phyloP scores from a whole-genome alignment of 2,113 vertebrate species.

The Trinectes maculatus region DNA sequence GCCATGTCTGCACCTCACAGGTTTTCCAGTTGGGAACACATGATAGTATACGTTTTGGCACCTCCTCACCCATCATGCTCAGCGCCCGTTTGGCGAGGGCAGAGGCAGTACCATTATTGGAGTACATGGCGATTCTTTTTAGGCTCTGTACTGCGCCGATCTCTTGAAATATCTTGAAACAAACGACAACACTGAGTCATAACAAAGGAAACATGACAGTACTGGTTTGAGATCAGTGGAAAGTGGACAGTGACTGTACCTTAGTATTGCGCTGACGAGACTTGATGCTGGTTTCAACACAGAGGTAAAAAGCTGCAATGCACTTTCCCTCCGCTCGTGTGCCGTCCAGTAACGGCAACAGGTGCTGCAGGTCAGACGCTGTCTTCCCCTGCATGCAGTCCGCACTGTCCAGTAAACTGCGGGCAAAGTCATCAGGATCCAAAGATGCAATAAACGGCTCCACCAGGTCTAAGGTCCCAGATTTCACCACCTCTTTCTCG shows the following conservation, averaged over 20 bases:
- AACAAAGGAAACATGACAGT: neutral
- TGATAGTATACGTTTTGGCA: constrained; percentile 88
- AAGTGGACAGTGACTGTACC: constrained; percentile 75
- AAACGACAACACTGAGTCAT: neutral
- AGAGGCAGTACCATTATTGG: constrained; percentile 88
- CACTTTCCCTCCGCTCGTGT: constrained; percentile 93
- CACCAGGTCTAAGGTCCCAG: constrained; percentile 94
- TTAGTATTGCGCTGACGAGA: constrained; percentile 92
- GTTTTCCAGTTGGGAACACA: constrained; percentile 95
- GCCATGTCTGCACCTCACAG: constrained; percentile 92
- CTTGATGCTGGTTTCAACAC: constrained; percentile 92
- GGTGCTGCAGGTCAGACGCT: constrained; percentile 90
- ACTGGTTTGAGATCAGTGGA: no score
- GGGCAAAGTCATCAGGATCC: constrained; percentile 89
- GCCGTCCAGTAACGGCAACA: constrained; percentile 92
- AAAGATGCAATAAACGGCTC: constrained; percentile 95
- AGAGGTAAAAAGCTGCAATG: constrained; percentile 95
- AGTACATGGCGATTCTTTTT: constrained; percentile 94
- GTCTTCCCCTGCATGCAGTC: constrained; percentile 92
- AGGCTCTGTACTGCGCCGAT: constrained; percentile 95
- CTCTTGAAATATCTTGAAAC: constrained; percentile 92
- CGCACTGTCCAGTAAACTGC: constrained; percentile 85
- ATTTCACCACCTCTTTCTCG: constrained; percentile 95
- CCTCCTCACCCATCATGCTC: constrained; percentile 89
- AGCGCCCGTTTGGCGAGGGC: constrained; percentile 90